These are phyloP conservation scores for Apantesis nais DNA, from an alignment of 2,888 invertebrate genomes.

Conservation along the genomic window DNA sequence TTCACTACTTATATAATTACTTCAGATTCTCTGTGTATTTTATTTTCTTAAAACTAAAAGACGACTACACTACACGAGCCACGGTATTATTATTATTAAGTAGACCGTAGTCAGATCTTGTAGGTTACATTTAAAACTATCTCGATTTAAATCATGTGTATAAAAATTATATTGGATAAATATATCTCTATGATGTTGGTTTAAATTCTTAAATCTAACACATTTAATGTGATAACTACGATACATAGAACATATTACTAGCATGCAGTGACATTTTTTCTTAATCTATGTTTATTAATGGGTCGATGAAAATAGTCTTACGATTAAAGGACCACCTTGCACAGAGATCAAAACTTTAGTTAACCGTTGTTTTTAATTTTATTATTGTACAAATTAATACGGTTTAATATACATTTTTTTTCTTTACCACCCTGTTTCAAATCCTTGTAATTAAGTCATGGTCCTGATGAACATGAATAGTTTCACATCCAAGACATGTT, in stretches of 20 bases:
- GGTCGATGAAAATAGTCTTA: neutral
- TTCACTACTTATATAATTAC: too few relatives aligned
- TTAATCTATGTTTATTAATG: neutral
- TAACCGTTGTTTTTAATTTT: neutral
- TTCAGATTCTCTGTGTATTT: too few relatives aligned
- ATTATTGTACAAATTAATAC: neutral
- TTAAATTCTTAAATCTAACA: conserved; percentile 20
- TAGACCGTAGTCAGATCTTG: neutral
- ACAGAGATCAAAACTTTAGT: neutral
- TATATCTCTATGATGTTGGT: conserved; percentile 9
- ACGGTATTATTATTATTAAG: too few relatives aligned
- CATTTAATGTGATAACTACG: conserved; percentile 12
- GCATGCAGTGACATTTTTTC: neutral
- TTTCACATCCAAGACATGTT: neutral
- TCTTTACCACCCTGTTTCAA: neutral
- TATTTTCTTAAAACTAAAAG: too few relatives aligned
- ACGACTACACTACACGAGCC: too few relatives aligned
- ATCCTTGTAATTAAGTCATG: neutral
- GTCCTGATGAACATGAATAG: neutral
- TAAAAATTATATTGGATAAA: neutral
- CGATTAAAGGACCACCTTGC: neutral
- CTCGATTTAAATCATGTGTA: neutral
- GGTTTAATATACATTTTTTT: neutral
- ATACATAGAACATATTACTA: neutral
- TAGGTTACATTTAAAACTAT: neutral